Evolutionary conservation across 2,113 vertebrate species (phyloP).

Genomic region (Phainopepla nitens): DNA sequence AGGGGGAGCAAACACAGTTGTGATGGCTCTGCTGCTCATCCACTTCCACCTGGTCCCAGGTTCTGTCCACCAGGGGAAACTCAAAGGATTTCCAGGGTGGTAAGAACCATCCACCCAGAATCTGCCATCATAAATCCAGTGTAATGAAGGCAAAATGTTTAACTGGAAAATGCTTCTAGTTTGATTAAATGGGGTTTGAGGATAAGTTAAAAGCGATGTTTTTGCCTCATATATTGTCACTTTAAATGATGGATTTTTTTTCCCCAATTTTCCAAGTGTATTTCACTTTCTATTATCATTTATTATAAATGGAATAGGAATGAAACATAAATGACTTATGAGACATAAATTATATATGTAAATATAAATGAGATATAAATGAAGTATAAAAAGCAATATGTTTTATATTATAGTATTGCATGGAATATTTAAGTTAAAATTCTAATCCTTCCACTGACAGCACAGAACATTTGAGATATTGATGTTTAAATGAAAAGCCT

Average conservation of each 20-base stretch:
- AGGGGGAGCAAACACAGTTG: neutral
- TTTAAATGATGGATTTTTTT: neutral
- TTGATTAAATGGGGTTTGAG: neutral
- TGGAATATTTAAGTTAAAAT: neutral
- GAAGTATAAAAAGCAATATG: neutral
- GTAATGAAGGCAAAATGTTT: neutral
- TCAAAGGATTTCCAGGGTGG: neutral
- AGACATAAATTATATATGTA: neutral
- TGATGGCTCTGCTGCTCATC: neutral
- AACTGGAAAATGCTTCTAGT: neutral
- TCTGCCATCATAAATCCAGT: neutral
- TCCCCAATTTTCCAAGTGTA: neutral
- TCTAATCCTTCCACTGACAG: neutral
- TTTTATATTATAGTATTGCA: neutral
- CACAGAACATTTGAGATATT: neutral
- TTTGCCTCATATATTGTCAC: neutral
- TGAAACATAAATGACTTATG: conserved; percentile 5
- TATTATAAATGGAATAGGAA: conserved; percentile 7
- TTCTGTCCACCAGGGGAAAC: rapidly evolving
- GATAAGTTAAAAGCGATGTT: neutral
- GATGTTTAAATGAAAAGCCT: neutral
- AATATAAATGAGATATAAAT: conserved; percentile 21
- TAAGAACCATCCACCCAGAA: rapidly evolving
- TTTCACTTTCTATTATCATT: neutral
- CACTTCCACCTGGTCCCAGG: rapidly evolving